Conservation (phyloP, 1,140 invertebrate genomes). For the Idris sp. region DNA sequence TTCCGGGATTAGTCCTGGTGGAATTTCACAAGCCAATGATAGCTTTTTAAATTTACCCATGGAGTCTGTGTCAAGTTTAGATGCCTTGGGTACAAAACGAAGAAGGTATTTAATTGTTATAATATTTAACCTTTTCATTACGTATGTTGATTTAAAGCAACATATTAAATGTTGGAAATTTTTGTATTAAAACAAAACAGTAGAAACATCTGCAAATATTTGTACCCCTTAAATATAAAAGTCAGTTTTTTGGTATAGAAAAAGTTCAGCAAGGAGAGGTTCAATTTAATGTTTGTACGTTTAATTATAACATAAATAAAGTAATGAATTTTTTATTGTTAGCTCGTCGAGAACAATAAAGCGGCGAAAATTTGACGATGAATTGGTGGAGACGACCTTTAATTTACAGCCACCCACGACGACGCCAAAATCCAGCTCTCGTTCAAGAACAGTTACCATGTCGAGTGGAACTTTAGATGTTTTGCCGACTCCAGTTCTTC, state of each 20-base stretch:
- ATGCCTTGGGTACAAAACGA: constrained; percentile 73
- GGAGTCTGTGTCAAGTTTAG: constrained; percentile 67
- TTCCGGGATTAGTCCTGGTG: constrained; percentile 64
- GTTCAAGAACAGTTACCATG: constrained; percentile 77
- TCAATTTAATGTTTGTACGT: too few species aligned
- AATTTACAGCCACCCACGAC: constrained; percentile 84
- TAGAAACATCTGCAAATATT: too few species aligned
- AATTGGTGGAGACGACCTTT: constrained; percentile 90
- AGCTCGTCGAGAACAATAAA: constrained; percentile 96
- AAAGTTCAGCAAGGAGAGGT: too few species aligned
- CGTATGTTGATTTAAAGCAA: too few species aligned
- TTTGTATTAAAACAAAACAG: too few species aligned
- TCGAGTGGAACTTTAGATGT: constrained; percentile 74
- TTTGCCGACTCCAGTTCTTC: constrained; percentile 72
- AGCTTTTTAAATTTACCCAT: constrained; percentile 71
- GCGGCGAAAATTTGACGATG: constrained; percentile 97
- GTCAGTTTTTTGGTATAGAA: too few species aligned
- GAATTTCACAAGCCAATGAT: constrained; percentile 65
- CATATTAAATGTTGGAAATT: too few species aligned
- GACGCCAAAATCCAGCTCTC: constrained; percentile 80
- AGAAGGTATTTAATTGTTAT: constrained; percentile 71
- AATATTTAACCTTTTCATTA: too few species aligned
- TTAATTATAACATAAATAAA: too few species aligned
- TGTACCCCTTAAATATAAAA: too few species aligned
- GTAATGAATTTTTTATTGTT: too few species aligned